Base-by-base conservation (phyloP, 2,888 invertebrate genomes). In the Parnassius glacialis region DNA sequence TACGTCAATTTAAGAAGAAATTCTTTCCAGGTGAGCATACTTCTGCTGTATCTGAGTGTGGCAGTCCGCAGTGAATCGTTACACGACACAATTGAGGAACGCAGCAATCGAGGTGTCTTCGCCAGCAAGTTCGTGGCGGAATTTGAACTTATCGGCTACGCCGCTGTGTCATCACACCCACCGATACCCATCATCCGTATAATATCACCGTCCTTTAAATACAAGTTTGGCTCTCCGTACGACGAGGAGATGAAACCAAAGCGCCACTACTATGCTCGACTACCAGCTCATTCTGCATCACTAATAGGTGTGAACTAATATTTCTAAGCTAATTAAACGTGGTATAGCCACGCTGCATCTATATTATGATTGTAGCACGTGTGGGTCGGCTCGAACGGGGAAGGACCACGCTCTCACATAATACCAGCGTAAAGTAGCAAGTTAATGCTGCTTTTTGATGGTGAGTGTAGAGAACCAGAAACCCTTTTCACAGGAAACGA, bases 81-180 rank as follows among this genome's bases (percentile, higher is more conserved):
- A 13, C 54, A 42, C 2, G 70, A 67, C 16, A 72, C 72, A 44
- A 47, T 76, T 57, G 73, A 68, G 61, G 75, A 74, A n/a, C 77
- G 79, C 53, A 76, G 80, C 65, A 76, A 73, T 68, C 34, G 34
- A 34, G 66, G 74, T 43, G 71, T 73, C 59, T 80, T 81, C 76
- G 80, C 80, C 12, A 67, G 68, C 52, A 74, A 78, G 41, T 78
- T 70, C 68, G 58, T 71, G 47, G 77, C 74, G n/a, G 78, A 80
- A 53, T 82, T 83, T 73, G 81, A 81, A 70, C 82, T 85, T 10
- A 72, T 79, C 62, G 71, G 84, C 62, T 85, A 74, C 72, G 86
- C 87, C 0, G 85, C 89, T 57, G 68, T 88, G 59, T 87, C 89
- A 20, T 76, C 88, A 64, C 84, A 84, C 73, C 68, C 78, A 54